Base-by-base conservation (phyloP, 30 jellyfish, hydroid and myxozoan species). In the Catostylus mosaicus region DNA sequence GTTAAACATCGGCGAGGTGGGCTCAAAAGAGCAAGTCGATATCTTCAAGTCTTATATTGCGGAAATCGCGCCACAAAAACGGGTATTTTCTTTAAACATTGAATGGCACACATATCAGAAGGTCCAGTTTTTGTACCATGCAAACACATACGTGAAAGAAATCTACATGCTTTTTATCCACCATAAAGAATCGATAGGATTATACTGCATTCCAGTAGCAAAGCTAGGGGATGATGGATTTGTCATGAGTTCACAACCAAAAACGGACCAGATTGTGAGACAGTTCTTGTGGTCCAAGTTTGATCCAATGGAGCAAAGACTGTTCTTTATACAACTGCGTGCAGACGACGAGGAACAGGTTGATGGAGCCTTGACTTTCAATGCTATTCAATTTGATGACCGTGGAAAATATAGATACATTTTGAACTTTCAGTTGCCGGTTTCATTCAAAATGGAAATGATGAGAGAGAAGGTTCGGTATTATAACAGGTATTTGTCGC, bases 91-190 rank as follows among this genome's bases (percentile, higher is more conserved):
- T 36, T 69, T 92, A 48, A 80, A 85, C 27, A 92, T 92, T 37
- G 96, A 92, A 43, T 92, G 96, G 95, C 91, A 82, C 27, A 80
- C 95, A 1, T 92, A 73, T 38, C 98, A 92, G 78, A 92, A 86
- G 63, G 96, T 92, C 20, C 93, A 86, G 79, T 92, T 92, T 75
- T 74, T 90, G 63, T 77, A 89, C 64, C 72, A 66, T 12, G 66
- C 71, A 3, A 51, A 68, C 7, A 23, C 54, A 11, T 37, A 63
- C 1, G 14, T 38, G 80, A 68, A 68, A 36, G 80, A 68, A 18
- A 35, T 68, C 26, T 38, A 68, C 36, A 68, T 68, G 80, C 67
- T 92, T 27, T 85, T 92, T 43, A 77, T 80, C 32, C 95, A 92
- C 63, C 98, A 92, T 67, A 92, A 84, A 75, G 88, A 86, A 67